Base-by-base conservation (phyloP, 2,797 vertebrate species). In the Sparidentex hasta region DNA sequence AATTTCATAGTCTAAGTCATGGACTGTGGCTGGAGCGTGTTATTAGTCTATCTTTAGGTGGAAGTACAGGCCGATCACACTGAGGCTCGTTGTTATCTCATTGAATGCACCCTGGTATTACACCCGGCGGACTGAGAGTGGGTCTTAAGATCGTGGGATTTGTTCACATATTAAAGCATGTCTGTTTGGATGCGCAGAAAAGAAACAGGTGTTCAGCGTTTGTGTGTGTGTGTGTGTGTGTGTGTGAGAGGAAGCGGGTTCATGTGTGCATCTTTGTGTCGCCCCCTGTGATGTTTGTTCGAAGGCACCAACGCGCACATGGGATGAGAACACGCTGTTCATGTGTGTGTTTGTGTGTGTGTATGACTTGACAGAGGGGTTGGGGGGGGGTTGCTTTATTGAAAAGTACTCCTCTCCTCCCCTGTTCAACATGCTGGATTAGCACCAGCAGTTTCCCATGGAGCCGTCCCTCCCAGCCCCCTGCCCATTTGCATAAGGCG, bases 381-480 rank as follows among this genome's bases (percentile, higher is more conserved):
- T 88, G 92, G 33, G 33, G 86, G 83, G 89, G 92, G 87, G 88
- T 88, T 73, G 90, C 78, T 88, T 94, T 87, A 93, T 90, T 95
- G 94, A 95, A 95, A 94, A 93, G 93, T 94, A 78, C 90, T 93
- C 90, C 83, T 94, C 90, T 94, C 92, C 92, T 93, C 92, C 93
- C 91, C 93, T 93, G 93, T 95, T 94, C 93, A 95, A 95, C 94
- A 93, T 95, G 91, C 93, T 95, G 95, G 95, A 96, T 96, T 96
- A 95, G 92, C 94, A 95, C 92, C 93, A 94, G 93, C 92, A 95
- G 93, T 95, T 95, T 95, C 95, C 95, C 95, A 96, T 95, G 95
- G 94, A 92, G 93, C 88, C 67, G 86, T 78, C 79, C 90, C 88
- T 82, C 89, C 88, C 92, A 74, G 73, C 85, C 86, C 88, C 84